Evolutionary conservation across 30 jellyfish, hydroid and myxozoan species (phyloP), one percentile per base, ranked within the genome.

Genomic region (Clytia hemisphaerica): DNA sequence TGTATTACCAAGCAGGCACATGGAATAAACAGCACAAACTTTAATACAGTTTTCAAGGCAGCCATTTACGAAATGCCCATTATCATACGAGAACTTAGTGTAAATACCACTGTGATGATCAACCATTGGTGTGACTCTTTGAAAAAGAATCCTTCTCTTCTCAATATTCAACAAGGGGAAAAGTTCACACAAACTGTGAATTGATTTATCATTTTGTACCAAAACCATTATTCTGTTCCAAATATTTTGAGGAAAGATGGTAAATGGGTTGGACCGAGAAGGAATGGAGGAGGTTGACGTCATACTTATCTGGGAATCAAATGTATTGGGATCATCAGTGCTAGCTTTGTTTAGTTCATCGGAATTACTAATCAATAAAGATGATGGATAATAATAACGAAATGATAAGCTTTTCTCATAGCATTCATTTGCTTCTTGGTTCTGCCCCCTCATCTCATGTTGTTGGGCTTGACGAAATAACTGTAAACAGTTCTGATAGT

Each of bases 21-120:
- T 45, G 9, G 93, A 73, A 80, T 80, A 80, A 80, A 80, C 69
- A 54, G 93, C 93, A 22, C 76, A 75, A 22, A 78, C 93, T 2
- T 78, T 54, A 34, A 66, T 19, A 26, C 93, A 78, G n/a, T 51
- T 71, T 50, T 78, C 93, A 51, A 64, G 61, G 25, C 69, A 54
- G 9, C 61, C 71, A 15, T 40, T 46, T 33, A 68, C 76, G 79
- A 78, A 78, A 28, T 19, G 19, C 42, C 73, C 45, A 57, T 58
- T 73, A 16, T 49, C 12, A 32, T 55, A 78, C 18, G 22, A 26
- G 57, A 78, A 78, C 18, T 47, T 22, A 27, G 84, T 51, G 63
- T n/a, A 6, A 22, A 78, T 57, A 34, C 93, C 93, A 40, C 32
- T 4, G 28, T 67, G 58, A 37, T 28, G 28, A 25, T 36, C 77